A percentile compares a stretch with the other conserved stretches of the same genome.
phyloP scores from a whole-genome alignment of 1,140 invertebrate genomes.

The Rhynchophorus ferrugineus region DNA sequence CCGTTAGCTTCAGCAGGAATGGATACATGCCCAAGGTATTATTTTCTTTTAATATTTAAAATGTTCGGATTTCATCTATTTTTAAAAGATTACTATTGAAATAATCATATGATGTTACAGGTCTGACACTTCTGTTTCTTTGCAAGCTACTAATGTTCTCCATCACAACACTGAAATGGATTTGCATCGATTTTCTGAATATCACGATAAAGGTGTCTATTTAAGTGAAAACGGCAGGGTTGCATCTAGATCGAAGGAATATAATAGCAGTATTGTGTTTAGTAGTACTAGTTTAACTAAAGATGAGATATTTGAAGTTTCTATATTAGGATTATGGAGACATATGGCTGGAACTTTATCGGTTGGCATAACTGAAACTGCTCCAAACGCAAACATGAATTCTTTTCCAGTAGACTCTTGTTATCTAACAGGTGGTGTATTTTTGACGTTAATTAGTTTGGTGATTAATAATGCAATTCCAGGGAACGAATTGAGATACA shows the following conservation, averaged over 20 bases:
- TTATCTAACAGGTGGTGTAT: slow-evolving; percentile 53
- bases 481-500: slow-evolving; percentile 59
- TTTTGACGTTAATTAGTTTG: not conserved
- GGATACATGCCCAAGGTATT: slow-evolving; percentile 16
- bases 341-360: slow-evolving; percentile 68
- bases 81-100: no score
- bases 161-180: slow-evolving; percentile 33
- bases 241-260: slow-evolving; percentile 57
- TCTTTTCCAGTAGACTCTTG: slow-evolving; percentile 53
- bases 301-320: slow-evolving; percentile 68
- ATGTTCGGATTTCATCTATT: not conserved
- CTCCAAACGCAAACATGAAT: slow-evolving; percentile 49
- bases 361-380: slow-evolving; percentile 66
- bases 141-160: slow-evolving; percentile 34
- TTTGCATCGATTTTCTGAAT: slow-evolving; percentile 51
- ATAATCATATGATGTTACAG: no score
- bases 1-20: slow-evolving; percentile 20
- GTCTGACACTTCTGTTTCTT: slow-evolving; percentile 36
- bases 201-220: slow-evolving; percentile 65
- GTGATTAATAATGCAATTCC: slow-evolving; percentile 32
- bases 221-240: slow-evolving; percentile 59
- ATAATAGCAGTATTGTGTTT: slow-evolving; percentile 63
- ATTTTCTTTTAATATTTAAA: not conserved
- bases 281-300: slow-evolving; percentile 63
- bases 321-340: slow-evolving; percentile 51